Conservation (phyloP, 2,113 vertebrate genomes). For the Polypterus senegalus region DNA sequence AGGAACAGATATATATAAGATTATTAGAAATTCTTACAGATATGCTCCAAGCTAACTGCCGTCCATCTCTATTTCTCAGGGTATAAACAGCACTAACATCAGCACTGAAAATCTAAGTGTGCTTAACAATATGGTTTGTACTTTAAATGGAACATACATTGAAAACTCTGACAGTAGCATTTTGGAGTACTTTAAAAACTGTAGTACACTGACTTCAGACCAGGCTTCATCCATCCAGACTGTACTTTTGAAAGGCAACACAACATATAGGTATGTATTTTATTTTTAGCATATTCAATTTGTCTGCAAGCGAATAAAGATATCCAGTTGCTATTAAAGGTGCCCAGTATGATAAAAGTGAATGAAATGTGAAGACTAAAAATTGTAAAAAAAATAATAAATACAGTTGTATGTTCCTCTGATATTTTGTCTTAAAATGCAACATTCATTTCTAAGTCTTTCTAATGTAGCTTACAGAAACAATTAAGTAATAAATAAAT, state of each 20-base stretch:
- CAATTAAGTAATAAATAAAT: too few relatives aligned
- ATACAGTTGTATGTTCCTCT: too few relatives aligned
- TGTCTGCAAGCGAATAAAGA: too few relatives aligned
- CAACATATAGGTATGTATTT: constrained; percentile 34
- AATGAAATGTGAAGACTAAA: too few relatives aligned
- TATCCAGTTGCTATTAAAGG: too few relatives aligned
- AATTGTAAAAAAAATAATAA: too few relatives aligned
- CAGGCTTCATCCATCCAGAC: constrained; percentile 30
- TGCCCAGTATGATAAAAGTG: too few relatives aligned
- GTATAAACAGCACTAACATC: constrained; percentile 31
- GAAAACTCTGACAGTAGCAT: constrained; percentile 35
- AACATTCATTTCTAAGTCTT: too few relatives aligned
- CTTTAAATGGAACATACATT: constrained; percentile 32
- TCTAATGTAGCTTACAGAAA: too few relatives aligned
- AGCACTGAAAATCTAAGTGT: constrained; percentile 27
- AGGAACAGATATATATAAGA: not conserved
- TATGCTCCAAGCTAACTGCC: not conserved
- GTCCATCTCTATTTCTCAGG: constrained; percentile 23
- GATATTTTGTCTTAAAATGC: too few relatives aligned
- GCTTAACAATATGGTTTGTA: constrained; percentile 50
- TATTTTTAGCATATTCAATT: too few relatives aligned
- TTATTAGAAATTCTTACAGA: not conserved
- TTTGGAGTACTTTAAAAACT: constrained; percentile 41
- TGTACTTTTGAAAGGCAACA: constrained; percentile 28
- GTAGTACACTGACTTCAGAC: constrained; percentile 13